phyloP scores from a whole-genome alignment of 2,113 vertebrate genomes.

The Strix aluco region DNA sequence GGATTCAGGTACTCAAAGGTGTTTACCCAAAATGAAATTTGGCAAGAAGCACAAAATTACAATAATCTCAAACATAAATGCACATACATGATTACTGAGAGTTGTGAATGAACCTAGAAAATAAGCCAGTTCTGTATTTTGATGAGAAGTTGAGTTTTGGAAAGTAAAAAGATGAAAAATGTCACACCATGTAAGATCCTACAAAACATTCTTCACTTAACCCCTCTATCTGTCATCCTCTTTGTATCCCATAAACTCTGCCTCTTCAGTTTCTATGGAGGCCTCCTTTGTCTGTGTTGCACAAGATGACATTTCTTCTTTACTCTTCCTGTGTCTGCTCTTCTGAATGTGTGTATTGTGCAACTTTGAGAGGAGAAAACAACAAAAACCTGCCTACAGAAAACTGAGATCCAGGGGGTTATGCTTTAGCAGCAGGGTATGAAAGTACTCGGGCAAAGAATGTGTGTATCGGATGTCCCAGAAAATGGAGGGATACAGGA shows the following conservation, averaged over 20 bases:
- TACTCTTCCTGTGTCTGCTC: neutral
- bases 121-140: neutral
- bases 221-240: neutral
- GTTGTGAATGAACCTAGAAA: neutral
- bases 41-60: neutral
- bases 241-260: neutral
- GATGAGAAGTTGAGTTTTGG: neutral
- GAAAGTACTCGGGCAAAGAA: neutral
- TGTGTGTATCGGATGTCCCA: neutral
- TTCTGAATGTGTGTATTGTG: neutral
- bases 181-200: neutral
- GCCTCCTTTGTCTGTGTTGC: neutral
- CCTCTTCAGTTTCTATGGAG: neutral
- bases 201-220: neutral
- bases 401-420: neutral
- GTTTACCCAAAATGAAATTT: slow-evolving; percentile 7
- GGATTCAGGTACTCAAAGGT: neutral
- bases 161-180: neutral
- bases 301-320: neutral
- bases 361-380: neutral
- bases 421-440: neutral
- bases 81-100: neutral
- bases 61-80: neutral
- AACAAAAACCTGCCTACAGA: neutral
- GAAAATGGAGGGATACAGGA: neutral